Evolutionary conservation across 37 sponge, comb jelly and placozoan species (phyloP).

Genomic region (Theonella swinhoei): DNA sequence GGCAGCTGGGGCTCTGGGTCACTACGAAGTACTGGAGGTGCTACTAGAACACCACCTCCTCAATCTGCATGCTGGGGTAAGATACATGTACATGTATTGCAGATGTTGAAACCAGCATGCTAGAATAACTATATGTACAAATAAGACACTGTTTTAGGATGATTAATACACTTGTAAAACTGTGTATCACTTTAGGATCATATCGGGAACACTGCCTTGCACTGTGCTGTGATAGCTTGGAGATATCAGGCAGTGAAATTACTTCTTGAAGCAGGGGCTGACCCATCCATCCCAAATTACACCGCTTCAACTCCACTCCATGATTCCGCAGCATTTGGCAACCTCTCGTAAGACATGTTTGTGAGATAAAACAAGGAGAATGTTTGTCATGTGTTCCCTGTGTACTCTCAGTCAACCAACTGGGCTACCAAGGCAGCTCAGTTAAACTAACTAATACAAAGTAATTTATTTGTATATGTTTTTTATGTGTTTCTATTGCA

Average conservation of each 20-base stretch:
- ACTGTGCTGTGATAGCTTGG: conserved; percentile 35
- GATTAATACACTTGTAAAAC: no score
- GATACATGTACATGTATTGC: no score
- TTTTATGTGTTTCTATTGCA: background rate
- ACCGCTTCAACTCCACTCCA: background rate
- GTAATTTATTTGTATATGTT: background rate
- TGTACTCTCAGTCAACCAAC: no score
- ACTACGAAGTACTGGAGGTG: background rate
- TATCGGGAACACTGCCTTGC: conserved; percentile 74
- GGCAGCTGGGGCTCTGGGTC: conserved; percentile 28
- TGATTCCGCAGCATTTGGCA: background rate
- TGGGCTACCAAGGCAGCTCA: no score
- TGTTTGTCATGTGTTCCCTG: no score
- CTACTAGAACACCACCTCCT: background rate
- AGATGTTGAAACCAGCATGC: no score
- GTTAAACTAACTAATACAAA: no score
- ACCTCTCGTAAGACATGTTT: background rate
- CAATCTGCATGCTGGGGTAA: background rate
- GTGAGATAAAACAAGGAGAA: no score
- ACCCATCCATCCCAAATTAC: conserved; percentile 26
- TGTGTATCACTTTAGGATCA: conserved; percentile 30
- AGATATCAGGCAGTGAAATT: conserved; percentile 14
- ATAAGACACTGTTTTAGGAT: background rate
- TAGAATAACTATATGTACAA: background rate
- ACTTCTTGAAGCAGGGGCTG: conserved; percentile 64